phyloP scores from a whole-genome alignment of 2,888 invertebrate species.

The Mylabris sibirica region DNA sequence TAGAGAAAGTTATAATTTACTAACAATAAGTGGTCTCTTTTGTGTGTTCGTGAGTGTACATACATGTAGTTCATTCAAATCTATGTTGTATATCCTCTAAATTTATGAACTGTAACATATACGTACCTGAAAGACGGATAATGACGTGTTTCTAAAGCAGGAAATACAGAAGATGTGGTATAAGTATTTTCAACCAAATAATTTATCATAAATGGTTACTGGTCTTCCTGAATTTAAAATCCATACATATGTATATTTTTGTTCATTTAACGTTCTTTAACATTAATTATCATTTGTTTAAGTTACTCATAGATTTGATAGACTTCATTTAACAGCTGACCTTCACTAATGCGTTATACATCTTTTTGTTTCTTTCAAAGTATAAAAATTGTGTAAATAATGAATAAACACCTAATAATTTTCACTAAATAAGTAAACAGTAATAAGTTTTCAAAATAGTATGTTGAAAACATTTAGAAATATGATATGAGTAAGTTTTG shows the following conservation, averaged over 20 bases:
- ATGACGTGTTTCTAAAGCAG: too few species aligned
- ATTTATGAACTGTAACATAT: too few species aligned
- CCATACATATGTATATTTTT: too few species aligned
- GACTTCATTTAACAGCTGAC: background rate
- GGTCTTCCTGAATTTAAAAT: background rate
- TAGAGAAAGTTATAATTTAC: too few species aligned
- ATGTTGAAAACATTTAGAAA: background rate
- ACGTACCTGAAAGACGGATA: too few species aligned
- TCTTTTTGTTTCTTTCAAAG: background rate
- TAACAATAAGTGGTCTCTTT: too few species aligned
- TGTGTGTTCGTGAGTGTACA: too few species aligned
- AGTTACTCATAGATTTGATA: background rate
- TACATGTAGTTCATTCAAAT: too few species aligned
- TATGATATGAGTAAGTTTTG: too few species aligned
- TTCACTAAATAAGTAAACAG: background rate
- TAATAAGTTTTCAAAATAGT: background rate
- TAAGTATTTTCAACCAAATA: background rate
- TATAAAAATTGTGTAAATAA: constrained; percentile 1
- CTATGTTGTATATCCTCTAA: too few species aligned
- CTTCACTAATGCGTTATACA: background rate
- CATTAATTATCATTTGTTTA: background rate
- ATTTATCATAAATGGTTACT: background rate
- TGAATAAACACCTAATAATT: background rate
- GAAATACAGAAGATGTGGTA: too few species aligned
- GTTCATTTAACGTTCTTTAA: background rate